A percentile compares a stretch with the other conserved stretches of the same genome.
Conservation (phyloP, 2,113 vertebrate genomes). For the Silurus glanis region DNA sequence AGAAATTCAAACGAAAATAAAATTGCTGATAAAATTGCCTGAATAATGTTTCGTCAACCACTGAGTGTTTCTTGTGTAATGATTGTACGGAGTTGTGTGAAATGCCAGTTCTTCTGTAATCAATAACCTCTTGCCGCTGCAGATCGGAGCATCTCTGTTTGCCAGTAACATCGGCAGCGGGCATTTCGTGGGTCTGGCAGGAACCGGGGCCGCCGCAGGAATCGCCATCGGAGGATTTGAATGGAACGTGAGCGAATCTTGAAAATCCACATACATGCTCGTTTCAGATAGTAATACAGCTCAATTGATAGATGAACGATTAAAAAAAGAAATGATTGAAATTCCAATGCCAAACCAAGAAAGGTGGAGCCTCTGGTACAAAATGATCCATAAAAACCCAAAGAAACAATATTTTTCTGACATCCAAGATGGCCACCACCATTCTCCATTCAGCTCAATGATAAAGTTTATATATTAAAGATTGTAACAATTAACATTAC, state of each 20-base stretch:
- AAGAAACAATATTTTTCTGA: background rate
- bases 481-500: too few relatives aligned
- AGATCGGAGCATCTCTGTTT: constrained; percentile 96
- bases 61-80: background rate
- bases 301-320: background rate
- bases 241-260: constrained; percentile 84
- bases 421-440: constrained; percentile 1
- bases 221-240: constrained; percentile 88
- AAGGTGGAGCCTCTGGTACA: background rate
- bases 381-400: background rate
- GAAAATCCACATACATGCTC: too few relatives aligned
- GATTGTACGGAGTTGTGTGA: background rate
- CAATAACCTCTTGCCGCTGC: constrained; percentile 3
- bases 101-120: background rate
- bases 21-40: too few relatives aligned
- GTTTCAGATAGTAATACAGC: background rate
- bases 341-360: background rate
- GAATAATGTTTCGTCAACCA: too few relatives aligned
- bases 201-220: constrained; percentile 82
- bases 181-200: constrained; percentile 92
- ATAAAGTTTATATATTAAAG: background rate
- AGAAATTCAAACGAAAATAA: too few relatives aligned
- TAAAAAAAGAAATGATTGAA: background rate
- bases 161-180: constrained; percentile 96
- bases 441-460: background rate